Conservation (phyloP, 1,140 invertebrate species). For the Brachionus plicatilis region DNA sequence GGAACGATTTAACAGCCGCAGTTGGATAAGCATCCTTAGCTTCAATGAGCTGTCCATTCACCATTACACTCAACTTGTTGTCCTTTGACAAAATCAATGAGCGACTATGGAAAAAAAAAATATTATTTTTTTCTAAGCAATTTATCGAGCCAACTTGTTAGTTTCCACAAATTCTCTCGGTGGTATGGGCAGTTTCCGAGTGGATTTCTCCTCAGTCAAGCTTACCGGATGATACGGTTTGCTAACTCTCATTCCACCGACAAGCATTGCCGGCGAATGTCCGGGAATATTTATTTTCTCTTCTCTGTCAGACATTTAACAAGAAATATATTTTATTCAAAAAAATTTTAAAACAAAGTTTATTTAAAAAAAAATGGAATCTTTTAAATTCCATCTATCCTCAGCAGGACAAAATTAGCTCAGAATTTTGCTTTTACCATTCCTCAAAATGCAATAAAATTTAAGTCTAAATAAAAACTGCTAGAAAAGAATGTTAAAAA, state of each 20-base stretch:
- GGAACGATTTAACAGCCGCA: neutral
- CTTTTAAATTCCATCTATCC: neutral
- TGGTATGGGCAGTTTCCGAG: neutral
- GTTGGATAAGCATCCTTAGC: neutral
- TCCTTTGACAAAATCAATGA: neutral
- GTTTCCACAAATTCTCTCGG: neutral
- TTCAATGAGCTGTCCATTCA: neutral
- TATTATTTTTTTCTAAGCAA: neutral
- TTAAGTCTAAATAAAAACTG: neutral
- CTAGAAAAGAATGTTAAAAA: neutral
- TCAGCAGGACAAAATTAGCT: neutral
- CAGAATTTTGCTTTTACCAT: neutral
- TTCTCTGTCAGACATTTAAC: constrained; percentile 6
- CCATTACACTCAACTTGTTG: neutral
- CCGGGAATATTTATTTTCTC: neutral
- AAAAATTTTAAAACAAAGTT: neutral
- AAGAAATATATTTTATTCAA: neutral
- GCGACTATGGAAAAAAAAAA: neutral
- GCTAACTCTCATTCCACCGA: neutral
- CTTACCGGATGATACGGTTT: neutral
- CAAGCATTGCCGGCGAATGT: neutral
- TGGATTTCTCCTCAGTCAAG: neutral
- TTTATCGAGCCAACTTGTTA: neutral
- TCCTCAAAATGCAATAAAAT: neutral
- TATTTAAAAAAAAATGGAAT: neutral